These are phyloP conservation scores for Bryconaethiops microstoma DNA, from an alignment of 2,797 vertebrate genomes.

Conservation along the genomic window DNA sequence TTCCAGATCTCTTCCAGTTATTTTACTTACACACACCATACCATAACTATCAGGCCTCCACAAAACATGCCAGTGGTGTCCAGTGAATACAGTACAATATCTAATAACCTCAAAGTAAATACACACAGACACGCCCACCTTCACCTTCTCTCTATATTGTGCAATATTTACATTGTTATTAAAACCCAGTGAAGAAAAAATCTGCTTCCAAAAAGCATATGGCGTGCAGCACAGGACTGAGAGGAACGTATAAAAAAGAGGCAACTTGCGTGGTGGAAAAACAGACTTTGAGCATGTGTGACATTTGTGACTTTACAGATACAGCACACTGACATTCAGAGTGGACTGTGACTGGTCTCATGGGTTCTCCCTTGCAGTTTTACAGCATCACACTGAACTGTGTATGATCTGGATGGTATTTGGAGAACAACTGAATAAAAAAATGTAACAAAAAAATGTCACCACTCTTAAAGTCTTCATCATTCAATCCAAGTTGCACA, in stretches of 20 bases:
- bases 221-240: conserved; percentile 22
- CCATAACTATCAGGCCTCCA: conserved; percentile 12
- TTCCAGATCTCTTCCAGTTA: not conserved
- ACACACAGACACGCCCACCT: conserved; percentile 10
- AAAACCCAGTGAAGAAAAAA: conserved; percentile 28
- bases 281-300: conserved; percentile 29
- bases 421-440: not conserved
- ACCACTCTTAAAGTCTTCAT: not conserved
- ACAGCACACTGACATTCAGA: conserved; percentile 41
- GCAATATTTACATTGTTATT: conserved; percentile 50
- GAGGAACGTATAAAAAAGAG: conserved; percentile 36
- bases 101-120: conserved; percentile 12
- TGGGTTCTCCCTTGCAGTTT: not conserved
- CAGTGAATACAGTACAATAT: conserved; percentile 36
- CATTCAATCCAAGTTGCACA: conserved; percentile 9
- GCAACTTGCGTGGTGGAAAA: conserved; percentile 32
- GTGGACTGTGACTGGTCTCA: conserved; percentile 1
- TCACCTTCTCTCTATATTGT: conserved; percentile 35
- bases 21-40: conserved; percentile 34
- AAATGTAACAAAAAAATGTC: not conserved
- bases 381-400: not conserved
- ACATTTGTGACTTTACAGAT: conserved; percentile 17
- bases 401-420: not conserved
- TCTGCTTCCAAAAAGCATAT: conserved; percentile 19
- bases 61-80: conserved; percentile 36